Base-by-base conservation (phyloP, 2,797 vertebrate species). In the Siniperca scherzeri region DNA sequence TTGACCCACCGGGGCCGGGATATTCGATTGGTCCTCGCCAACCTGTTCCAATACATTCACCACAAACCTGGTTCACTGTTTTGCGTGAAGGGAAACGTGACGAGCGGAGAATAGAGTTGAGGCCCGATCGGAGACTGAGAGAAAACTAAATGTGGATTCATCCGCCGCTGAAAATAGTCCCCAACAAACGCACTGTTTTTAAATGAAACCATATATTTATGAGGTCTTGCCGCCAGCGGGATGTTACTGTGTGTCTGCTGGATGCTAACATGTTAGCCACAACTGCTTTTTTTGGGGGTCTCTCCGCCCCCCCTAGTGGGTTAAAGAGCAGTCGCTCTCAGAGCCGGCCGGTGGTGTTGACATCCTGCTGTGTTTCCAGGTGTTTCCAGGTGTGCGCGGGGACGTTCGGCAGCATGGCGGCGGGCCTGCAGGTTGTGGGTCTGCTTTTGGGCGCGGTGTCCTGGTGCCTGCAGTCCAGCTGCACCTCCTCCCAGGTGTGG, bases 401-500 rank as follows among this genome's bases (percentile, higher is more conserved):
- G 55, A 52, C 50, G 7, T 52, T 13, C 9, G 42, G 65, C 81
- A 65, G 33, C 64, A 96, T 96, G 96, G 87, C 83, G 0, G 60
- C 76, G 80, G 89, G 78, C 46, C 80, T 96, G 50, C 95, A 96
- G 92, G 88, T 95, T 0, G 61, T 93, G 77, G 96, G 95, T 9
- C 56, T 96, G 89, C 3, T 94, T 2, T 84, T 96, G 88, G 95
- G 93, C 0, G 62, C 95, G 59, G 42, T 93, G 27, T 93, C 94
- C 69, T 96, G 95, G 95, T 94, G 94, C 70, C 83, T 96, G 22
- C 93, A 94, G 90, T 95, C 94, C 80, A 95, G 93, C 91, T 93
- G 86, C 30, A 94, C 93, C 3, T 93, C 94, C 64, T 96, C 95
- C 2, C 88, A 93, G n/a, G 48, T 84, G 73, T 96, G 96, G 96